phyloP scores from a whole-genome alignment of 92 coral and sea anemone genomes.

The Actinostola sp. region DNA sequence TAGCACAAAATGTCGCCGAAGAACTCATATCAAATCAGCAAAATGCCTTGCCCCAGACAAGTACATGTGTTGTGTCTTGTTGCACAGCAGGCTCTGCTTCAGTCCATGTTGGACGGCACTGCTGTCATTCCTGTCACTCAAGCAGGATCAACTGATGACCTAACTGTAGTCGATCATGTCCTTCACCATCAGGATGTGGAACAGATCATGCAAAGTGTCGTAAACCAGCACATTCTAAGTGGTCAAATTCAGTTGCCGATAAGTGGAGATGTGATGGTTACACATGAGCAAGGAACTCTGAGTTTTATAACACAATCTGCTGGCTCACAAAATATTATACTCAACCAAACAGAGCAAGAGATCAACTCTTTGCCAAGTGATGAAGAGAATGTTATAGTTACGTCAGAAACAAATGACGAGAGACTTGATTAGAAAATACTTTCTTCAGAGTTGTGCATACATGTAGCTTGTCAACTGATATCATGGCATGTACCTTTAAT shows the following conservation, averaged over 20 bases:
- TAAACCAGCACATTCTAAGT: slow-evolving; percentile 75
- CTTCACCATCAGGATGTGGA: slow-evolving; percentile 81
- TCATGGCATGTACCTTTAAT: too few species aligned
- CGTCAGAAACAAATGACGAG: slow-evolving; percentile 23
- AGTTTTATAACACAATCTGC: slow-evolving; percentile 62
- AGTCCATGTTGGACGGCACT: slow-evolving; percentile 81
- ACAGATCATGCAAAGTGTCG: slow-evolving; percentile 91
- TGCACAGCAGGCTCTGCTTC: slow-evolving; percentile 79
- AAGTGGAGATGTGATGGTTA: slow-evolving; percentile 42
- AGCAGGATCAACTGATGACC: slow-evolving; percentile 57
- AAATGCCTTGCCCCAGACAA: slow-evolving; percentile 52
- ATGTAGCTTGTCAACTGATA: too few species aligned
- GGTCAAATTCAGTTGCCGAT: slow-evolving; percentile 81
- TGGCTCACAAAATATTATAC: slow-evolving; percentile 25
- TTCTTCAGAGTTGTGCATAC: too few species aligned
- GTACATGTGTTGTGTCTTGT: slow-evolving; percentile 77
- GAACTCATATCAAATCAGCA: slow-evolving; percentile 44
- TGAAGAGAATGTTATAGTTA: slow-evolving; percentile 21
- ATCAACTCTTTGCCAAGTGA: slow-evolving; percentile 7
- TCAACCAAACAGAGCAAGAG: slow-evolving; percentile 4
- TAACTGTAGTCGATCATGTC: slow-evolving; percentile 80
- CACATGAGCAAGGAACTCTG: slow-evolving; percentile 59
- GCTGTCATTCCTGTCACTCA: slow-evolving; percentile 65
- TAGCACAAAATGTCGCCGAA: slow-evolving; percentile 69
- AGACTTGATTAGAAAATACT: too few species aligned